Evolutionary conservation across 2,888 invertebrate species (phyloP).

Genomic region (Biston stratarius): DNA sequence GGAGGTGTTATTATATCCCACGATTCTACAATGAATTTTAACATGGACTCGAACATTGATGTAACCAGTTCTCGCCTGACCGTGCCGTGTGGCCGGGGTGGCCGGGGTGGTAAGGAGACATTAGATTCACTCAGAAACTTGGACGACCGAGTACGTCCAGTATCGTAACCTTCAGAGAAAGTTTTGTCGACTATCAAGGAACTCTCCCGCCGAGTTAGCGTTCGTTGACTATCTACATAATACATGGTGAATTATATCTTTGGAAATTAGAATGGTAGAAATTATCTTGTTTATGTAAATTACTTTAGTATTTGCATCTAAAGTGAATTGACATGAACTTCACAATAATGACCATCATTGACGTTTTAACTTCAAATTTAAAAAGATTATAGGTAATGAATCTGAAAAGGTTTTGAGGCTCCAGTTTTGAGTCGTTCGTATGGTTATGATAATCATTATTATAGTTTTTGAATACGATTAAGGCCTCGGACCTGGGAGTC

Average conservation of each 20-base stretch:
- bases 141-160: slow-evolving; percentile 51
- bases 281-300: background rate
- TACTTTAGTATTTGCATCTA: no score
- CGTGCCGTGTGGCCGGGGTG: slow-evolving; percentile 59
- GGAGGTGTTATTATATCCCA: slow-evolving; percentile 66
- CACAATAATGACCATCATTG: background rate
- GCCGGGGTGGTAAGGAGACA: slow-evolving; percentile 48
- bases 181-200: slow-evolving; percentile 60
- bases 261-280: background rate
- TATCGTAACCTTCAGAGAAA: slow-evolving; percentile 42
- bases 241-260: slow-evolving; percentile 56
- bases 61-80: slow-evolving; percentile 71
- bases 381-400: no score
- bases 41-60: slow-evolving; percentile 75
- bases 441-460: no score
- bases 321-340: background rate
- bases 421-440: no score
- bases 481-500: no score
- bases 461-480: no score
- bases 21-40: slow-evolving; percentile 68
- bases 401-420: no score
- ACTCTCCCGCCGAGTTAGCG: slow-evolving; percentile 73
- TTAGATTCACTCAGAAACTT: slow-evolving; percentile 57
- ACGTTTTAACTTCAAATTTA: background rate
- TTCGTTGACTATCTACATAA: slow-evolving; percentile 72